phyloP scores from a whole-genome alignment of 2,113 vertebrate species.

The Gyps fulvus region DNA sequence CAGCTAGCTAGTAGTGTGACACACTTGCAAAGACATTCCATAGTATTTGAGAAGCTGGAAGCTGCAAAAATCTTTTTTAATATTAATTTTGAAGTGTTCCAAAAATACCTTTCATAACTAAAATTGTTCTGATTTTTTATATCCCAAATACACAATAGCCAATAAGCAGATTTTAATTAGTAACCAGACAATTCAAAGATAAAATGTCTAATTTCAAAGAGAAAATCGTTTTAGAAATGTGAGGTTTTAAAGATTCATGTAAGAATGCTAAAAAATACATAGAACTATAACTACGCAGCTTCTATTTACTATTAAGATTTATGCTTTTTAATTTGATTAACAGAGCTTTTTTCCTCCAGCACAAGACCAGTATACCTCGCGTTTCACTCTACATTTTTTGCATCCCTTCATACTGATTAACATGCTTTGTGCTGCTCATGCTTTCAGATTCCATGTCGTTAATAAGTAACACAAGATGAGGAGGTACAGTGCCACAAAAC shows the following conservation, averaged over 20 bases:
- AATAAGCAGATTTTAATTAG: background rate
- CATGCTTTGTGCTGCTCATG: background rate
- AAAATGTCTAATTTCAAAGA: background rate
- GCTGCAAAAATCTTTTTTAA: background rate
- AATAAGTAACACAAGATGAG: background rate
- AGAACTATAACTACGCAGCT: background rate
- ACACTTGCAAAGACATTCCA: background rate
- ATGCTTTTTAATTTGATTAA: background rate
- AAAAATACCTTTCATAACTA: background rate
- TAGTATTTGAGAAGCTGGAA: background rate
- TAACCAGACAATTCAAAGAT: background rate
- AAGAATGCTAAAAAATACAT: background rate
- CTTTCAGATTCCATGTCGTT: background rate
- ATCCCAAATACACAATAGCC: background rate
- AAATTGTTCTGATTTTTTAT: background rate
- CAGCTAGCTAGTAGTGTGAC: background rate
- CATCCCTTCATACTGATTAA: background rate
- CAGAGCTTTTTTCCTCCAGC: background rate
- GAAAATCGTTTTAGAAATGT: background rate
- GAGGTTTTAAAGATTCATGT: background rate
- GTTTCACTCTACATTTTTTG: background rate
- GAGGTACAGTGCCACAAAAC: background rate
- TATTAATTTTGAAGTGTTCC: background rate
- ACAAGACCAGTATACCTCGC: background rate
- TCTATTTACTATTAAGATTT: background rate